Base-by-base conservation (phyloP, 2,113 vertebrate genomes). In the Cariama cristata region DNA sequence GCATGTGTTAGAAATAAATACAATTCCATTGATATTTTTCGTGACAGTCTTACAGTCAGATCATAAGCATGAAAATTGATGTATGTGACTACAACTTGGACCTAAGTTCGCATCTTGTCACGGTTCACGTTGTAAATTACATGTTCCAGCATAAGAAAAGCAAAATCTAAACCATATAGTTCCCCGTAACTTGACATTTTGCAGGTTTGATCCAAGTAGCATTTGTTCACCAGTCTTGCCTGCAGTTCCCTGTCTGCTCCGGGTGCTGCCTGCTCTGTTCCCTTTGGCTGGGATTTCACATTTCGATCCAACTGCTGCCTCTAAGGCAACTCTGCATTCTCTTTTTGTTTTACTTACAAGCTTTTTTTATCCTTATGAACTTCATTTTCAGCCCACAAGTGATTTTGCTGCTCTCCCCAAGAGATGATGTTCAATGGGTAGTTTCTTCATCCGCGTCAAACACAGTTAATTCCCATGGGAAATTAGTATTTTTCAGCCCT, bases 391-490 rank as follows among this genome's bases (percentile, higher is more conserved):
- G 20, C 30, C 23, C 24, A 28, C 4, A 9, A 35, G 6, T 45
- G 74, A 5, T 28, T 67, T 69, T 63, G 32, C 55, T 32, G 28
- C 50, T 62, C 24, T 55, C 47, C 13, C 8, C 0, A 0, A 12
- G 5, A 42, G 44, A 3, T 0, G 1, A 7, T 32, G 10, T 52
- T 58, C n/a, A 55, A 9, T 22, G 15, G 23, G 6, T 12, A 1
- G 3, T 49, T 55, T 77, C 50, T 69, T 64, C 69, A 35, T 33
- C 14, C 7, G 2, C 22, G 74, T 66, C 3, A 3, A 74, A 60
- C 0, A 53, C 18, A 47, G 9, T 66, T 79, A 47, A 74, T n/a
- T 83, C 38, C 73, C 85, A 60, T 20, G 26, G 47, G 24, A 72
- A 86, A 75, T 80, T 16, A 81, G 42, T 2, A 26, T n/a, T 63